phyloP scores from a whole-genome alignment of 2,797 vertebrate species.

The Loriculus beryllinus region DNA sequence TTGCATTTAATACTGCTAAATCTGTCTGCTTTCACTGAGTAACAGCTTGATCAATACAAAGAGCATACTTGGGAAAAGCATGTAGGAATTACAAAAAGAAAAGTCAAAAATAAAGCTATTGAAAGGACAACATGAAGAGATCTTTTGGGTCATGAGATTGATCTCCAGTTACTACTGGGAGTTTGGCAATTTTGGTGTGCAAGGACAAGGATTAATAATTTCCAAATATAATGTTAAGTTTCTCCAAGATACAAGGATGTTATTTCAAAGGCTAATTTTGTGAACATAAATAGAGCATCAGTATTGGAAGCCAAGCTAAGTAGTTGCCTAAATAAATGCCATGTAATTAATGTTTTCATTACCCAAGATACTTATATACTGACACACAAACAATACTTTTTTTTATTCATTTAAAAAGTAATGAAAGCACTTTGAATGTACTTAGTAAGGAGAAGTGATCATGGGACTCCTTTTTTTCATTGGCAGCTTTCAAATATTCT shows the following conservation, averaged over 20 bases:
- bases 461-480: neutral
- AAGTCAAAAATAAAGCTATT: neutral
- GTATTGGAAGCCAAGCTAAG: neutral
- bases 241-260: neutral
- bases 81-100: neutral
- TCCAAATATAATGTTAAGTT: neutral
- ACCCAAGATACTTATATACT: neutral
- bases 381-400: neutral
- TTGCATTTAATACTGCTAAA: constrained; percentile 30
- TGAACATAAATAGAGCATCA: neutral
- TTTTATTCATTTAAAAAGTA: neutral
- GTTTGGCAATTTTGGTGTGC: neutral
- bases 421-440: neutral
- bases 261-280: neutral
- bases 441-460: neutral
- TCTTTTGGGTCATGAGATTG: neutral
- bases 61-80: neutral
- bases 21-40: neutral
- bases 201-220: neutral
- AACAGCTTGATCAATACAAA: constrained; percentile 3
- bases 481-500: neutral
- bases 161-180: neutral
- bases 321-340: neutral
- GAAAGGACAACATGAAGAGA: neutral
- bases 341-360: neutral